A percentile compares a stretch with the other conserved stretches of the same genome.
These are phyloP conservation scores for Dendroctonus ponderosae DNA, from an alignment of 1,140 invertebrate genomes.

Conservation along the genomic window DNA sequence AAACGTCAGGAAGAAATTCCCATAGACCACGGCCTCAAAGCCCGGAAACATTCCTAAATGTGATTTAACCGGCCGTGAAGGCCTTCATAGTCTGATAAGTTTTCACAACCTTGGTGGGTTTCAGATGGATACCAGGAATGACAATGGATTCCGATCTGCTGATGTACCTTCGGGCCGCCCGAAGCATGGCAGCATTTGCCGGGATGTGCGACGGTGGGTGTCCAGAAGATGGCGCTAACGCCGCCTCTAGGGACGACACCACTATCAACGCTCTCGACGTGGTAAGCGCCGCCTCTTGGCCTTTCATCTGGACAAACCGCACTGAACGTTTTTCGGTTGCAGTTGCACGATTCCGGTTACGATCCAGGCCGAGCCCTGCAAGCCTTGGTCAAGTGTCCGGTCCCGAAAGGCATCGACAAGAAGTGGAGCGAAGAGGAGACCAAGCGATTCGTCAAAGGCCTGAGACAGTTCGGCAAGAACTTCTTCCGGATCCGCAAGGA, in stretches of 20 bases:
- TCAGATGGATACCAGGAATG: constrained; percentile 84
- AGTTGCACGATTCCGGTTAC: constrained; percentile 91
- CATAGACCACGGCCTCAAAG: no score
- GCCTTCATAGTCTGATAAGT: no score
- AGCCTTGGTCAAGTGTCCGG: constrained; percentile 94
- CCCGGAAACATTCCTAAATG: no score
- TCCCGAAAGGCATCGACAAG: constrained; percentile 94
- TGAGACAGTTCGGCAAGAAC: constrained; percentile 98
- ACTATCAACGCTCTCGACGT: constrained; percentile 96
- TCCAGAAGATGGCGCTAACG: constrained; percentile 93
- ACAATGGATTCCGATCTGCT: constrained; percentile 91
- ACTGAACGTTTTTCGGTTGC: constrained; percentile 8
- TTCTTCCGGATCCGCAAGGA: constrained; percentile 98
- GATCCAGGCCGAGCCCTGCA: constrained; percentile 93
- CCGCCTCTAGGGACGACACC: constrained; percentile 94
- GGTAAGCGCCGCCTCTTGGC: constrained; percentile 51
- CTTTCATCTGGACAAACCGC: neutral
- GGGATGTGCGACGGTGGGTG: constrained; percentile 97
- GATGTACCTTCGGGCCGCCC: constrained; percentile 94
- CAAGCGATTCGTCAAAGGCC: constrained; percentile 96
- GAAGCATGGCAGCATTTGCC: constrained; percentile 93
- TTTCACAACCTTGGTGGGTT: neutral
- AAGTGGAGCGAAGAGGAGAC: constrained; percentile 98
- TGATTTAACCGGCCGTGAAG: no score
- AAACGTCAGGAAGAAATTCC: no score